Percentiles rank a stretch among this genome's conserved stretches.
Evolutionary conservation across 1,140 invertebrate species (phyloP).

Genomic region (Drosophila eugracilis): DNA sequence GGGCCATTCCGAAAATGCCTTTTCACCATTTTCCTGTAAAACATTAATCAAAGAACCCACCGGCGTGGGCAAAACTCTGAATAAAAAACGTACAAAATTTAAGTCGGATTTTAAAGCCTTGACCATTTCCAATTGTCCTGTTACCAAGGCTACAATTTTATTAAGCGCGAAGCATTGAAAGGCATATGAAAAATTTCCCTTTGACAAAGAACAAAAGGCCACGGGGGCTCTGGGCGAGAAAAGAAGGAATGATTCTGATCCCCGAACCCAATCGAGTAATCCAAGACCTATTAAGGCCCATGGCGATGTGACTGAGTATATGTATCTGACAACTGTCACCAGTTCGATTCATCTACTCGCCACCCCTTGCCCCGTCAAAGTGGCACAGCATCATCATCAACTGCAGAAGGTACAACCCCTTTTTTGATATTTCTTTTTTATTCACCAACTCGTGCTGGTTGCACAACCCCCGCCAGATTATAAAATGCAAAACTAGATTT

Average conservation of each 20-base stretch:
- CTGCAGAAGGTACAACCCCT: constrained; percentile 38
- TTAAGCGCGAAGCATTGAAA: constrained; percentile 79
- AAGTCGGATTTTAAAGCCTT: constrained; percentile 56
- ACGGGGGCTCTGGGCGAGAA: background rate
- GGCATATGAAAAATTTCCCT: constrained; percentile 70
- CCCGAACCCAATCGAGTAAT: constrained; percentile 38
- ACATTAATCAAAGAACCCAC: constrained; percentile 63
- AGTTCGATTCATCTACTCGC: constrained; percentile 27
- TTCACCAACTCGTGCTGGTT: constrained; percentile 7
- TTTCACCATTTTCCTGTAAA: constrained; percentile 17
- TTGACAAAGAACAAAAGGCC: constrained; percentile 63
- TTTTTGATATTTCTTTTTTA: background rate
- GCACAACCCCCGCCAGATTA: constrained; percentile 68
- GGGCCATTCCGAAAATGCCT: constrained; percentile 10
- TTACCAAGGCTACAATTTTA: constrained; percentile 58
- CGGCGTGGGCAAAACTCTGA: background rate
- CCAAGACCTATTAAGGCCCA: constrained; percentile 61
- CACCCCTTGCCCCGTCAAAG: background rate
- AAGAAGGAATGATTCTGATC: constrained; percentile 17
- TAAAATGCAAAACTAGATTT: constrained; percentile 76
- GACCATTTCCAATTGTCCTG: constrained; percentile 48
- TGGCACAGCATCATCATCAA: constrained; percentile 48
- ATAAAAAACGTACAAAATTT: constrained; percentile 12
- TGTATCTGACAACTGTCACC: constrained; percentile 55
- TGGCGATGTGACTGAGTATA: constrained; percentile 46